phyloP scores from a whole-genome alignment of 2,797 vertebrate species.

The Neopelma chrysocephalum region DNA sequence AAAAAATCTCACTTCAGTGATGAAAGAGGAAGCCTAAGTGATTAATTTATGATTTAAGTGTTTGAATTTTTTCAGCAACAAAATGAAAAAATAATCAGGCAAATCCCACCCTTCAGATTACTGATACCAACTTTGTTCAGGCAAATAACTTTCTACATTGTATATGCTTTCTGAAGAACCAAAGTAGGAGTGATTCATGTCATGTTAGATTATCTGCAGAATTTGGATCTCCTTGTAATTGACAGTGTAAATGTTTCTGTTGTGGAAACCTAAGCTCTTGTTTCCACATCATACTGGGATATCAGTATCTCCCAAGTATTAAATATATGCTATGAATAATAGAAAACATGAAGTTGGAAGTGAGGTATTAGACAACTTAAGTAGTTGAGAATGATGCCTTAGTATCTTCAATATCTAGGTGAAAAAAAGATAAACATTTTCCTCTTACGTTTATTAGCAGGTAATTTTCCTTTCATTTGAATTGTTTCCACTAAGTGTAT shows the following conservation, averaged over 20 bases:
- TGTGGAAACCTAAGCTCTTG: neutral
- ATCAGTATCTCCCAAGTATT: neutral
- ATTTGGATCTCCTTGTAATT: neutral
- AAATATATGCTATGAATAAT: neutral
- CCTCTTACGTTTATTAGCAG: neutral
- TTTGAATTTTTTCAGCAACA: neutral
- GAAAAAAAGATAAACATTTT: neutral
- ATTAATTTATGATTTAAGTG: neutral
- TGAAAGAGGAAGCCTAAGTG: neutral
- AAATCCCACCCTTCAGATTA: neutral
- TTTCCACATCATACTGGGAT: neutral
- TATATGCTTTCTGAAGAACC: neutral
- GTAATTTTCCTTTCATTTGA: neutral
- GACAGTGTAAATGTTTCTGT: neutral
- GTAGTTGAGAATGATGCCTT: neutral
- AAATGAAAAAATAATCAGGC: neutral
- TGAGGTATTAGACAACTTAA: neutral
- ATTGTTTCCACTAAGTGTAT: neutral
- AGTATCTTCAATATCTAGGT: neutral
- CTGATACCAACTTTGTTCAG: neutral
- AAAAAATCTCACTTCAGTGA: neutral
- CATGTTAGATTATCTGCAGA: neutral
- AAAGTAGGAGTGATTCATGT: neutral
- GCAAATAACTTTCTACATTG: neutral
- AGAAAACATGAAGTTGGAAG: neutral